A percentile compares a stretch with the other conserved stretches of the same genome.
Conservation (phyloP, 2,888 invertebrate genomes). For the Stenodema calcarata region DNA sequence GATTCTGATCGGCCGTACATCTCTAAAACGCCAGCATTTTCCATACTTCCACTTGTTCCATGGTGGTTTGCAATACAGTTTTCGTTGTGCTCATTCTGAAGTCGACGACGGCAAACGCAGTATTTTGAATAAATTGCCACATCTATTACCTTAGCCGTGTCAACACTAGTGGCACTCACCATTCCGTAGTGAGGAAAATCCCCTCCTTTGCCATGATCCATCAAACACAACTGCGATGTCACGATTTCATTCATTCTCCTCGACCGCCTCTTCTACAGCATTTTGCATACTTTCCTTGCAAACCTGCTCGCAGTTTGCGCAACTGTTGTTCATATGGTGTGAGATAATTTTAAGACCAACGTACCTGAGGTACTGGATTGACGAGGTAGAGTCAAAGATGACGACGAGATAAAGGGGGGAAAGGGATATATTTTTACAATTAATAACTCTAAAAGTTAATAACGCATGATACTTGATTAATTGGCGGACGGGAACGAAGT, state of each 20-base stretch:
- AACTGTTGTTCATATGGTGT: neutral
- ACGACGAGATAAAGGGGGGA: too few species aligned
- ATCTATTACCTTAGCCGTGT: neutral
- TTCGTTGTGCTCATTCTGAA: neutral
- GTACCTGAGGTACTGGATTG: too few species aligned
- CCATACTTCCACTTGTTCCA: conserved; percentile 54
- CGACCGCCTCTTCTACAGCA: conserved; percentile 49
- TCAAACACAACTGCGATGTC: conserved; percentile 40
- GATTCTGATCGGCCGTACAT: conserved; percentile 50
- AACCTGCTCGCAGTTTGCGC: neutral
- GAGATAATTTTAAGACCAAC: neutral
- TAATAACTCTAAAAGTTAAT: too few species aligned
- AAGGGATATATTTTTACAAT: too few species aligned
- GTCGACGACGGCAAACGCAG: neutral
- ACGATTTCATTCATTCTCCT: neutral
- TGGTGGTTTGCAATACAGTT: conserved; percentile 47
- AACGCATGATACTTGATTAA: too few species aligned
- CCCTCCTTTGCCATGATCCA: conserved; percentile 34
- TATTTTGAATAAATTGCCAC: neutral
- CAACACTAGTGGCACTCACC: neutral
- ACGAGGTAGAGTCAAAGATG: too few species aligned
- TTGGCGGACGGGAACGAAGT: too few species aligned
- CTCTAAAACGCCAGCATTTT: conserved; percentile 46
- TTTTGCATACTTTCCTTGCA: conserved; percentile 18
- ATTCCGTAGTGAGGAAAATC: neutral